Evolutionary conservation across 1,140 invertebrate species (phyloP).

Genomic region (Sminthurinus signatus): DNA sequence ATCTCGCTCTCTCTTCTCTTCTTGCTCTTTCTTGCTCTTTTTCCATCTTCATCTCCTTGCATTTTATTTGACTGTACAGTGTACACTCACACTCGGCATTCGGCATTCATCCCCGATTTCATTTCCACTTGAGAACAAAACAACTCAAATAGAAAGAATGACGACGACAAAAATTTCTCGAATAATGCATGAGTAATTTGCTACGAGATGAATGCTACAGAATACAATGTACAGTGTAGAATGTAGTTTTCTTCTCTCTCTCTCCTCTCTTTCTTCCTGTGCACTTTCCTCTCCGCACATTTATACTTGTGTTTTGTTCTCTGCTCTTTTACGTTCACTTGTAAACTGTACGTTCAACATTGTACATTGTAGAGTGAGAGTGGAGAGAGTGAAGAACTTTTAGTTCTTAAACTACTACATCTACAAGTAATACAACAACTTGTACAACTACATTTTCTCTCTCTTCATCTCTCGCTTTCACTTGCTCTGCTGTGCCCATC

Average conservation of each 20-base stretch:
- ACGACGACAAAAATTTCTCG: conserved; percentile 19
- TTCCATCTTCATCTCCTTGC: background rate
- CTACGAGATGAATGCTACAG: background rate
- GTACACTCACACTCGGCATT: conserved; percentile 8
- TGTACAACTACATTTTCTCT: too few species aligned
- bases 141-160: conserved; percentile 22
- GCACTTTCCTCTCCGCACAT: background rate
- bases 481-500: too few species aligned
- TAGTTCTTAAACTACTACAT: too few species aligned
- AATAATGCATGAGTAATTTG: conserved; percentile 22
- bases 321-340: background rate
- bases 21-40: background rate
- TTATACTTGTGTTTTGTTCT: background rate
- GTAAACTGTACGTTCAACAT: too few species aligned
- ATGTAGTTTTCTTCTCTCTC: background rate
- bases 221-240: background rate
- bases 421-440: too few species aligned
- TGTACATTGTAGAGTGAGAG: too few species aligned
- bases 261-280: background rate
- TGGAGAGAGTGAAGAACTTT: background rate
- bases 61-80: conserved; percentile 9
- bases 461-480: too few species aligned
- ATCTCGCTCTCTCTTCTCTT: background rate
- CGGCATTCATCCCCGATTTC: conserved; percentile 15
- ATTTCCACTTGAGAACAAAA: conserved; percentile 21